These are phyloP conservation scores for Muscicapa adusta DNA, from an alignment of 2,113 vertebrate species.

Conservation along the genomic window DNA sequence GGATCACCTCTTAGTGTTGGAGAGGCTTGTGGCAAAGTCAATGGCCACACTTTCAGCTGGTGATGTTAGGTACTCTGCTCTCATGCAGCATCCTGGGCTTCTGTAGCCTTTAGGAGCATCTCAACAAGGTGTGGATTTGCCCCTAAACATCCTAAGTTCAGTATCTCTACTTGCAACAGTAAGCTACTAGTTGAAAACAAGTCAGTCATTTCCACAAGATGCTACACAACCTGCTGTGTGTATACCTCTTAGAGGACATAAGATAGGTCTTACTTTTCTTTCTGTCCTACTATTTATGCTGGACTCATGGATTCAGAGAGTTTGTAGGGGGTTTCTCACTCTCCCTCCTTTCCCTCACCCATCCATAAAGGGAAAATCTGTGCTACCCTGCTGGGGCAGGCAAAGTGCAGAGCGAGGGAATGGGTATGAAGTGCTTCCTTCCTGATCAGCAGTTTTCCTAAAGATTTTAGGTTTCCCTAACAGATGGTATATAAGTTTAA, in stretches of 20 bases:
- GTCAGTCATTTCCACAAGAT: neutral
- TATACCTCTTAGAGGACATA: neutral
- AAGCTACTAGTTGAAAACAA: neutral
- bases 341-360: neutral
- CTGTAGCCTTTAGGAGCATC: neutral
- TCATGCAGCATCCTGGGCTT: neutral
- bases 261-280: neutral
- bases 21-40: neutral
- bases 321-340: neutral
- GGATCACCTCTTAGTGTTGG: neutral
- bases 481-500: constrained; percentile 40
- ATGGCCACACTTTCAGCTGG: neutral
- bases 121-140: neutral
- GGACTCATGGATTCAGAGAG: neutral
- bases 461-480: constrained; percentile 16
- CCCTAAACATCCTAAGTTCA: neutral
- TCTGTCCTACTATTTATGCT: neutral
- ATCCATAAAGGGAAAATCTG: neutral
- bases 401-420: neutral
- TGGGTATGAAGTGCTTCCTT: neutral
- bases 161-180: neutral
- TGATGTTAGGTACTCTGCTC: neutral
- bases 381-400: neutral
- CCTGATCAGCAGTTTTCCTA: neutral
- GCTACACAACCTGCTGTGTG: neutral